Conservation (phyloP, 2,888 invertebrate genomes). For the Sipha maydis region DNA sequence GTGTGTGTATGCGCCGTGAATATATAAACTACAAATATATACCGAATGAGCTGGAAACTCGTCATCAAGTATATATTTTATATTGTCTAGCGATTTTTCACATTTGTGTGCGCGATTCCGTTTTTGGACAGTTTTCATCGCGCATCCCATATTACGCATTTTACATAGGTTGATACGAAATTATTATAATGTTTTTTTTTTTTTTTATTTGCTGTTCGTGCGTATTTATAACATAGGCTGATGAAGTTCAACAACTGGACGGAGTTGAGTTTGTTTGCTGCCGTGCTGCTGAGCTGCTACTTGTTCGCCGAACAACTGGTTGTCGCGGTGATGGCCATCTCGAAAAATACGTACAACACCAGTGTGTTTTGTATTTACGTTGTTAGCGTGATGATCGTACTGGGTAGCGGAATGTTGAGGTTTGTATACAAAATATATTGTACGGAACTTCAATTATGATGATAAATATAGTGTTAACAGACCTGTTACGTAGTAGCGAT, state of each 20-base stretch:
- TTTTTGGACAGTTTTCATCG: no score
- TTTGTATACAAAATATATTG: slow-evolving; percentile 66
- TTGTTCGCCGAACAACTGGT: slow-evolving; percentile 87
- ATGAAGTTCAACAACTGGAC: slow-evolving; percentile 54
- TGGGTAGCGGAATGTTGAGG: slow-evolving; percentile 84
- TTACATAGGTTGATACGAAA: no score
- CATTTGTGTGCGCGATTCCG: no score
- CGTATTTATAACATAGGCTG: not conserved
- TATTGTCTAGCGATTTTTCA: no score
- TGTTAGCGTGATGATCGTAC: slow-evolving; percentile 74
- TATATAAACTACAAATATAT: no score
- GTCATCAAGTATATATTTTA: no score
- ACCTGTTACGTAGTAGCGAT: no score
- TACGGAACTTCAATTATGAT: not conserved
- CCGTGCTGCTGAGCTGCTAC: slow-evolving; percentile 86
- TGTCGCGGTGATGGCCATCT: slow-evolving; percentile 81
- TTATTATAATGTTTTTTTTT: not conserved
- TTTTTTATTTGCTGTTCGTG: not conserved
- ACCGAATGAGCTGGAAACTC: no score
- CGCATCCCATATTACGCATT: no score
- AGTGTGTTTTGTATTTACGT: slow-evolving; percentile 83
- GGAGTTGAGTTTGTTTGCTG: slow-evolving; percentile 76
- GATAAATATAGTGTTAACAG: no score
- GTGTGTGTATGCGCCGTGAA: no score
- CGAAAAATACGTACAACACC: slow-evolving; percentile 81